Evolutionary conservation across 2,113 vertebrate genomes (phyloP).

Genomic region (Brachypteracias leptosomus): DNA sequence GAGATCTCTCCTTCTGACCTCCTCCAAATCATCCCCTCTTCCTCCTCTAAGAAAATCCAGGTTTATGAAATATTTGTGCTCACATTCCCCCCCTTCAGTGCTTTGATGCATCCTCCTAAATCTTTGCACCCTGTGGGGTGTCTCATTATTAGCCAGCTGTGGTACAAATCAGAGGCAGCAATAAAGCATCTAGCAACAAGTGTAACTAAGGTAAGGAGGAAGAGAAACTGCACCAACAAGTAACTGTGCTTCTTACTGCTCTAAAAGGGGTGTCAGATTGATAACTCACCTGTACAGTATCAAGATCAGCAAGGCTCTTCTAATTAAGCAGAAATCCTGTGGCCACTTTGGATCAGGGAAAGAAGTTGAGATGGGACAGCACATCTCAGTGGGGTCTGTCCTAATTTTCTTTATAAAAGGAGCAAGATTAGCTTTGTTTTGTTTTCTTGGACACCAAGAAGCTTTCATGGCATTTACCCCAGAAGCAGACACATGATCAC

Average conservation of each 20-base stretch:
- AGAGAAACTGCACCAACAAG: not conserved
- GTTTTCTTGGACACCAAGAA: not conserved
- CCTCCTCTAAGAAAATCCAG: not conserved
- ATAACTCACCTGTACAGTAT: too few species aligned
- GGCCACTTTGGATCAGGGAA: not conserved
- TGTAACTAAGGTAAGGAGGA: not conserved
- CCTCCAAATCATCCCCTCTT: not conserved
- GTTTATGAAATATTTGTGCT: not conserved
- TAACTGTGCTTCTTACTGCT: not conserved
- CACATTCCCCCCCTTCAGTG: not conserved
- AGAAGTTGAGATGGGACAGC: not conserved
- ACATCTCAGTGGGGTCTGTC: not conserved
- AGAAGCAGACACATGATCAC: not conserved
- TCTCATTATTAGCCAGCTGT: not conserved
- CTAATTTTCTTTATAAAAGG: not conserved
- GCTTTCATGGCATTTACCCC: not conserved
- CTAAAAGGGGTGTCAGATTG: not conserved
- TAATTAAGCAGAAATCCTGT: slow-evolving; percentile 32
- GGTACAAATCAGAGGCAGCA: not conserved
- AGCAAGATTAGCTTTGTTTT: not conserved
- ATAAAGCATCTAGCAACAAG: not conserved
- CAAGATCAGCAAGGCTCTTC: not conserved
- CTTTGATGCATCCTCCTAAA: not conserved
- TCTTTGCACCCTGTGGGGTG: not conserved
- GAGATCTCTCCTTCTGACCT: not conserved